Evolutionary conservation across 92 coral and sea anemone species (phyloP), one percentile per base, ranked within the genome.

Genomic region (Epizoanthus rinbou): DNA sequence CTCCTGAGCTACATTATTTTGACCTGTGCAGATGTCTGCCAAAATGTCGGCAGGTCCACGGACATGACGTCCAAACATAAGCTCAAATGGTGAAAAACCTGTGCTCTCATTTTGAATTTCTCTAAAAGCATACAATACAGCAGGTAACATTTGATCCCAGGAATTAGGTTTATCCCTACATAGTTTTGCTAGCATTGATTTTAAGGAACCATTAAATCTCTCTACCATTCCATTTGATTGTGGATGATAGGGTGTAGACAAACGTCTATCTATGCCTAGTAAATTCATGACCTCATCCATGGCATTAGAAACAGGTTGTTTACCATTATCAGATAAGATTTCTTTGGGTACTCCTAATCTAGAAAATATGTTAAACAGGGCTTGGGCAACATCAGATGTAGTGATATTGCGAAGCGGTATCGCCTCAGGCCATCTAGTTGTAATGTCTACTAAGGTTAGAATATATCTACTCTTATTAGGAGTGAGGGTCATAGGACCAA

Each of bases 11-110:
- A 60, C 65, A 60, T 60, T 60, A 60, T 60, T 60, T 60, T 60
- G 65, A 60, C 65, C 65, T 60, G 65, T 60, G 65, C 65, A 60
- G 65, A 60, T 60, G 65, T 60, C 65, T 60, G 65, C 65, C 65
- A 60, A 60, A 60, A 60, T 60, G 65, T 60, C 65, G 65, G 65
- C 65, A 60, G 65, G 65, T 60, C 65, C 65, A 60, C 65, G 65
- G 65, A 60, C 65, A 60, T 60, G 65, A 60, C 65, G 65, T 60
- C 65, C 65, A 60, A 60, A 60, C 65, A 60, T 60, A 60, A 60
- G 65, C 65, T 60, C 65, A 60, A 60, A 60, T 60, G 65, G 65
- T 60, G 65, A 60, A 60, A 60, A 60, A 60, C 65, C 65, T 60
- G 65, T 60, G 65, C 65, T 60, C 65, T 60, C 65, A 60, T 60